A percentile compares a stretch with the other conserved stretches of the same genome.
Conservation (phyloP, 2,888 invertebrate species). For the Dicycla oo region DNA sequence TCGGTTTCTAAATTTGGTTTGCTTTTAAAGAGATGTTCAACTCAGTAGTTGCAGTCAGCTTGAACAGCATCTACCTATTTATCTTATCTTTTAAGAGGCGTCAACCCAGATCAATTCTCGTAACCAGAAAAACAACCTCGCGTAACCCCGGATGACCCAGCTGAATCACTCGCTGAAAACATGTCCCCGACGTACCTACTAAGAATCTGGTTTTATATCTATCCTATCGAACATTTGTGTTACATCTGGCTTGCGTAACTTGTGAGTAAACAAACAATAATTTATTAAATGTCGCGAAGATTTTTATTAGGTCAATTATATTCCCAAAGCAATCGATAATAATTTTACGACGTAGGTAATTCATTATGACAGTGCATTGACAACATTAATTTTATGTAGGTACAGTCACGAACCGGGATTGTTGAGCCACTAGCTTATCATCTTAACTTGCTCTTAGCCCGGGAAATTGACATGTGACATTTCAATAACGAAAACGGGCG, state of each 20-base stretch:
- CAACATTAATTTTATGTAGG: too few species aligned
- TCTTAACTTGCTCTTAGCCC: too few species aligned
- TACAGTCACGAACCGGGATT: too few species aligned
- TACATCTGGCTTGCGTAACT: conserved; percentile 23
- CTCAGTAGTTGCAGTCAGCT: not conserved
- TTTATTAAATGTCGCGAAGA: conserved; percentile 12
- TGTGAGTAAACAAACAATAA: conserved; percentile 43
- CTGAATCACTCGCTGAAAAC: conserved; percentile 16
- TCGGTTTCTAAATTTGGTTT: not conserved
- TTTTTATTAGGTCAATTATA: conserved; percentile 32
- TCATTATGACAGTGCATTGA: too few species aligned
- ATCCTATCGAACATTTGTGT: conserved; percentile 28
- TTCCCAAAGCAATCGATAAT: conserved; percentile 15
- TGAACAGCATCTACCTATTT: not conserved
- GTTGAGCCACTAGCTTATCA: too few species aligned
- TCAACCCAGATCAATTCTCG: not conserved
- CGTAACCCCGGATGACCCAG: not conserved
- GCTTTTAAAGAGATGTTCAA: not conserved
- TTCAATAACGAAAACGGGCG: too few species aligned
- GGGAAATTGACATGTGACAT: too few species aligned
- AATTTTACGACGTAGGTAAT: conserved; percentile 9
- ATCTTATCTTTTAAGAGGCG: not conserved
- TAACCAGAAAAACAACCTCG: not conserved
- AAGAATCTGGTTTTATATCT: conserved; percentile 13
- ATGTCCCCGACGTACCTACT: conserved; percentile 4